Conservation (phyloP, 2,797 vertebrate genomes). For the Ctenopoma multispine region DNA sequence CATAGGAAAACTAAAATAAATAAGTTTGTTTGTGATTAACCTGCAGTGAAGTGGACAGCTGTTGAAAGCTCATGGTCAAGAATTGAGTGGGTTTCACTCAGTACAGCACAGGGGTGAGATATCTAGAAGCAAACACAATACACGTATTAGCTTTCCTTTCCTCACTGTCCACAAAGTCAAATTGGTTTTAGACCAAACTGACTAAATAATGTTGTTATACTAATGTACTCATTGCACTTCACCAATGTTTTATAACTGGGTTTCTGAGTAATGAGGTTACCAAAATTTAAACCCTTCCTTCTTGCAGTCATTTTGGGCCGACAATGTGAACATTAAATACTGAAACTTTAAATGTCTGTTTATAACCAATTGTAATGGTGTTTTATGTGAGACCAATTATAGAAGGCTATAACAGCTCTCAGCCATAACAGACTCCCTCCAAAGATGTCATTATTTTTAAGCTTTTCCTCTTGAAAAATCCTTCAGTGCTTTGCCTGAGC, state of each 20-base stretch:
- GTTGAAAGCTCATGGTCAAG: too few species aligned
- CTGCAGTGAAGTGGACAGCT: too few species aligned
- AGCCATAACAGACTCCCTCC: conserved; percentile 54
- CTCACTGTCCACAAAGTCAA: too few species aligned
- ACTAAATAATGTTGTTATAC: too few species aligned
- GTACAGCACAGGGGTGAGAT: too few species aligned
- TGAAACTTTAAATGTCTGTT: conserved; percentile 54
- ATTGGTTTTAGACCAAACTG: not conserved
- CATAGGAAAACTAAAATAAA: too few species aligned
- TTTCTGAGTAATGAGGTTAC: conserved; percentile 9
- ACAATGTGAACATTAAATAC: conserved; percentile 43
- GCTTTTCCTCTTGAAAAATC: conserved; percentile 61
- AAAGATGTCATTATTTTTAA: conserved; percentile 74
- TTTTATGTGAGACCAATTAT: conserved; percentile 50
- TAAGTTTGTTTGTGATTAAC: too few species aligned
- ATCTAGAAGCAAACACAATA: not conserved
- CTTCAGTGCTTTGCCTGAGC: conserved; percentile 56
- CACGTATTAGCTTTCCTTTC: too few species aligned
- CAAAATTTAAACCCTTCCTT: conserved; percentile 16
- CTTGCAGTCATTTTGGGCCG: conserved; percentile 5
- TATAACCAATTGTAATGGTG: conserved; percentile 45
- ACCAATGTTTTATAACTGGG: conserved; percentile 1
- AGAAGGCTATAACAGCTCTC: conserved; percentile 48
- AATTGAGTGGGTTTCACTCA: too few species aligned
- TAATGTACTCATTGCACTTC: not conserved